Conservation (phyloP, 2,113 vertebrate genomes). For the Lota lota region DNA sequence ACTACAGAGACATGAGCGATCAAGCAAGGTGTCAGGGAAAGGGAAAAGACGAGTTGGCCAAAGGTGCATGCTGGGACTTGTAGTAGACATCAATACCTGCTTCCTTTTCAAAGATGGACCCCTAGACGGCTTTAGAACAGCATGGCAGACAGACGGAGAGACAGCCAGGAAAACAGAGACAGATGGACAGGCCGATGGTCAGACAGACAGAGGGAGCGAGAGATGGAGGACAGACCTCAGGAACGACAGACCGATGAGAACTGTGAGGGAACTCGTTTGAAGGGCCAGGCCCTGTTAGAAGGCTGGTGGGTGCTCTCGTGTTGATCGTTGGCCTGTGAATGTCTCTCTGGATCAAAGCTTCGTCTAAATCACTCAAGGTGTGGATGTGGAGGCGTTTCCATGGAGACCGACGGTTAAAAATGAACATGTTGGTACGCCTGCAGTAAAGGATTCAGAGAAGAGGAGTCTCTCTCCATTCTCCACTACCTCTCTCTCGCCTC, state of each 20-base stretch:
- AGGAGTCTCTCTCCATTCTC: no score
- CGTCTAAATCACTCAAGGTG: no score
- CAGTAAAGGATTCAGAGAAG: no score
- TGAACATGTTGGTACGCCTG: no score
- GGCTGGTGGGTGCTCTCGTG: no score
- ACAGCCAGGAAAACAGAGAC: constrained; percentile 29
- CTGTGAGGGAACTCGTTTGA: no score
- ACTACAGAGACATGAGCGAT: not conserved
- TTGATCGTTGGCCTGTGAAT: no score
- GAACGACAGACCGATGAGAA: not conserved
- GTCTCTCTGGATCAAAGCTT: no score
- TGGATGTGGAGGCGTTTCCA: no score
- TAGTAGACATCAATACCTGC: constrained; percentile 80
- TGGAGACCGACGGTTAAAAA: no score
- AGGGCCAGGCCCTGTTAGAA: no score
- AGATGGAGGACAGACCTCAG: not conserved
- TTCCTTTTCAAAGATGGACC: constrained; percentile 83
- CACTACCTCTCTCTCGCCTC: no score
- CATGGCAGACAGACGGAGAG: constrained; percentile 51
- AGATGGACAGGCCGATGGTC: constrained; percentile 17
- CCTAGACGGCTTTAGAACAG: constrained; percentile 74
- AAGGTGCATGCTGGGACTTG: constrained; percentile 64
- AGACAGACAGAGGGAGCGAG: constrained; percentile 14
- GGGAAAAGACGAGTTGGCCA: constrained; percentile 6
- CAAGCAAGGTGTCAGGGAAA: not conserved